Evolutionary conservation across 2,797 vertebrate species (phyloP).

Genomic region (Spheniscus humboldti): DNA sequence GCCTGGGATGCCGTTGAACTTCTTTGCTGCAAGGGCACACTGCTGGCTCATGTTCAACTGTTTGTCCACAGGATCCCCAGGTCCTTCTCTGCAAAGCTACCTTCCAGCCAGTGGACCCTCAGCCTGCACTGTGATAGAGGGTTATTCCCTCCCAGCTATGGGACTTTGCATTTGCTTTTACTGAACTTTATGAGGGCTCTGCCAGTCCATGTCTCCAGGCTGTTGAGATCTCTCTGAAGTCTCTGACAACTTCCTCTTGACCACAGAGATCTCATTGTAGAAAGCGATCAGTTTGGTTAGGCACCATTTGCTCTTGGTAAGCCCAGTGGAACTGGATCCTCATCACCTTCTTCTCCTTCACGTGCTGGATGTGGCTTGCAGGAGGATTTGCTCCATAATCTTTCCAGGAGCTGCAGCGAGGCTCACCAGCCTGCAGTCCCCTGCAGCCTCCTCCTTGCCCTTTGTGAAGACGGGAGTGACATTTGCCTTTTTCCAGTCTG

Average conservation of each 20-base stretch:
- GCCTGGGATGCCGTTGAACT: background rate
- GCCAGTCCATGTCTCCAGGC: background rate
- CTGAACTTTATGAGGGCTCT: background rate
- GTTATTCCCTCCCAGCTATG: background rate
- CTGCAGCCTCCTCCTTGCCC: background rate
- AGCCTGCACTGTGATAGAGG: background rate
- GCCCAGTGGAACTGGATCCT: background rate
- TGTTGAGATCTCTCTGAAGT: background rate
- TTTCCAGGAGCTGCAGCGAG: background rate
- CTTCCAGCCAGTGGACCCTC: background rate
- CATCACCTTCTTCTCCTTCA: background rate
- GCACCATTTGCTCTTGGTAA: background rate
- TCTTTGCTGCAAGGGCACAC: background rate
- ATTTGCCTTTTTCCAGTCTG: background rate
- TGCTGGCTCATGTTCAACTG: background rate
- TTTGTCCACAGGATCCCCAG: background rate
- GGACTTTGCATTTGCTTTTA: background rate
- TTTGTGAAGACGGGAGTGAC: accelerated
- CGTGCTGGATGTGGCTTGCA: background rate
- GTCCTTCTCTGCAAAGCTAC: background rate
- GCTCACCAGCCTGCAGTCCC: background rate
- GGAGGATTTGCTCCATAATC: background rate
- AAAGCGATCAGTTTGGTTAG: background rate
- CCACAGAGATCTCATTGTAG: background rate
- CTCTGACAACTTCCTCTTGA: background rate